phyloP scores from a whole-genome alignment of 2,888 invertebrate genomes.

The Orthonevra nobilis region DNA sequence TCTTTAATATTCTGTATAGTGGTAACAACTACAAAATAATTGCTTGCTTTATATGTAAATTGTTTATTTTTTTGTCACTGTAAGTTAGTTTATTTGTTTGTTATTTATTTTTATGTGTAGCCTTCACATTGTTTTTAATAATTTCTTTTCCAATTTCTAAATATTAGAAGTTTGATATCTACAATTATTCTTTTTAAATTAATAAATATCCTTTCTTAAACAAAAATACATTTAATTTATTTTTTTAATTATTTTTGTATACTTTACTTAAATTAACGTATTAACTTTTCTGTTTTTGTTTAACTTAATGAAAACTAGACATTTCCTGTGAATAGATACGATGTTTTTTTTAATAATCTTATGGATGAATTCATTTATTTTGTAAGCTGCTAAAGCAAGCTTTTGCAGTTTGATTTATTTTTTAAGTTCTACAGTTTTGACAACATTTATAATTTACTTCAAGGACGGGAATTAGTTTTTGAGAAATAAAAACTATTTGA shows the following conservation, averaged over 20 bases:
- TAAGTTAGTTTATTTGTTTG: slow-evolving; percentile 71
- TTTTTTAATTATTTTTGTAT: slow-evolving; percentile 49
- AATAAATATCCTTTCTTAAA: slow-evolving; percentile 69
- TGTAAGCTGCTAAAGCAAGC: slow-evolving; percentile 72
- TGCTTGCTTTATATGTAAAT: slow-evolving; percentile 43
- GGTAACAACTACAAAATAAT: slow-evolving; percentile 56
- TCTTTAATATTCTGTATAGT: slow-evolving; percentile 56
- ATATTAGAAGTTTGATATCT: slow-evolving; percentile 69
- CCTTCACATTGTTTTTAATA: slow-evolving; percentile 39
- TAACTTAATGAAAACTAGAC: slow-evolving; percentile 44
- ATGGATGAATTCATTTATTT: slow-evolving; percentile 53
- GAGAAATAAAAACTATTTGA: slow-evolving; percentile 25
- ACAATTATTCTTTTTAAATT: slow-evolving; percentile 47
- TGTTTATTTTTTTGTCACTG: slow-evolving; percentile 47
- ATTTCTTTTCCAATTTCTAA: slow-evolving; percentile 59
- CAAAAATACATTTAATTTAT: slow-evolving; percentile 77
- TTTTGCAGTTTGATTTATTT: slow-evolving; percentile 28
- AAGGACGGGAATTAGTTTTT: slow-evolving; percentile 59
- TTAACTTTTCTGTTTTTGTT: slow-evolving; percentile 17
- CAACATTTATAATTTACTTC: slow-evolving; percentile 68
- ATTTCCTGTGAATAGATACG: slow-evolving; percentile 33
- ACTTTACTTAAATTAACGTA: slow-evolving; percentile 45
- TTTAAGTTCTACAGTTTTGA: slow-evolving; percentile 74
- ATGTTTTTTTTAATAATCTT: slow-evolving; percentile 12
- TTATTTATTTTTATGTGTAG: slow-evolving; percentile 26